A percentile compares a stretch with the other conserved stretches of the same genome.
Evolutionary conservation across 2,888 invertebrate species (phyloP).

Genomic region (Dicycla oo): DNA sequence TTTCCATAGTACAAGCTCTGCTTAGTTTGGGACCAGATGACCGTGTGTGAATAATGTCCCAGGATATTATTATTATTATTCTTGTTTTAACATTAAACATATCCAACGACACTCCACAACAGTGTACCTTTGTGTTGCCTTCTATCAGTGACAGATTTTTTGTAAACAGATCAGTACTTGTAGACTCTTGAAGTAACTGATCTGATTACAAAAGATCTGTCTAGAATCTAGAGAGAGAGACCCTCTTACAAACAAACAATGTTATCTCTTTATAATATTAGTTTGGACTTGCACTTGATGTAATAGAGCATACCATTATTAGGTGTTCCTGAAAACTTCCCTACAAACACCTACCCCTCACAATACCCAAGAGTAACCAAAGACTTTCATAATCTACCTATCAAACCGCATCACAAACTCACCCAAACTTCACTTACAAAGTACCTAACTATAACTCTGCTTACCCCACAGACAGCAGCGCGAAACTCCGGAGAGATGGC

Average conservation of each 20-base stretch:
- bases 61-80: too few species aligned
- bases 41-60: too few species aligned
- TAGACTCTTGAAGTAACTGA: too few species aligned
- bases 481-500: conserved; percentile 89
- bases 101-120: background rate
- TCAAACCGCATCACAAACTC: conserved; percentile 6
- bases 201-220: too few species aligned
- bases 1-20: too few species aligned
- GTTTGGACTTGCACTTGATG: background rate
- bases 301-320: background rate
- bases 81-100: background rate
- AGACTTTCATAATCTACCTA: background rate
- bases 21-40: too few species aligned
- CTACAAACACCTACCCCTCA: background rate
- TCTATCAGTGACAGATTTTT: background rate
- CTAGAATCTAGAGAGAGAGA: too few species aligned
- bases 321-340: background rate
- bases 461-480: conserved; percentile 76
- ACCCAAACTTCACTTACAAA: conserved; percentile 20
- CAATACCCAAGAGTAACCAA: background rate
- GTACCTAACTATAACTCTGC: conserved; percentile 11
- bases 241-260: background rate
- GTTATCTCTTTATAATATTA: background rate
- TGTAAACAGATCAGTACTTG: background rate
- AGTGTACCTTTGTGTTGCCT: background rate